Conservation (phyloP, 1,140 invertebrate species). For the Ruditapes philippinarum region DNA sequence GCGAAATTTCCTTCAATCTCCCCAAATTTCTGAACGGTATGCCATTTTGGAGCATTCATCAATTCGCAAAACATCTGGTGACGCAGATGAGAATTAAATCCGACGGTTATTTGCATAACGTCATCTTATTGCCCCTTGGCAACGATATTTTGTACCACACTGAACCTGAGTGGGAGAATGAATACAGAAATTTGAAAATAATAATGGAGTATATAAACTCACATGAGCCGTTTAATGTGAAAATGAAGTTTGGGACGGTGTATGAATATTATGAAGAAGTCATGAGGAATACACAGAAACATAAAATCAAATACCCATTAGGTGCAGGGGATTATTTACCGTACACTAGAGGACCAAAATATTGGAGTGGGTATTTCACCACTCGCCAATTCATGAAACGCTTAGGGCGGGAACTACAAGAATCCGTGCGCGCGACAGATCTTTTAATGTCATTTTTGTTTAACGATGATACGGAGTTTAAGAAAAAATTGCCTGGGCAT, state of each 20-base stretch:
- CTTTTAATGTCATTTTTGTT: background rate
- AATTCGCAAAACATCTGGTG: background rate
- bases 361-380: constrained; percentile 37
- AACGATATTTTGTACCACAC: background rate
- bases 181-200: constrained; percentile 1
- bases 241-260: background rate
- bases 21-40: background rate
- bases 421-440: background rate
- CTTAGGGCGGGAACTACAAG: background rate
- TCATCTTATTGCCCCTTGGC: background rate
- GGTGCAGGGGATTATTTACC: background rate
- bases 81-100: background rate
- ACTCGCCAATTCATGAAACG: constrained; percentile 3
- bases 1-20: background rate
- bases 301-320: background rate
- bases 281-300: background rate
- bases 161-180: background rate
- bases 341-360: background rate
- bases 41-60: background rate
- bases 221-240: background rate
- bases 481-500: background rate
- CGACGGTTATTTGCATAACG: background rate
- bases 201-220: constrained; percentile 19
- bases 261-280: background rate
- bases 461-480: background rate